Evolutionary conservation across 2,113 vertebrate genomes (phyloP).

Genomic region (Barnardius zonarius): DNA sequence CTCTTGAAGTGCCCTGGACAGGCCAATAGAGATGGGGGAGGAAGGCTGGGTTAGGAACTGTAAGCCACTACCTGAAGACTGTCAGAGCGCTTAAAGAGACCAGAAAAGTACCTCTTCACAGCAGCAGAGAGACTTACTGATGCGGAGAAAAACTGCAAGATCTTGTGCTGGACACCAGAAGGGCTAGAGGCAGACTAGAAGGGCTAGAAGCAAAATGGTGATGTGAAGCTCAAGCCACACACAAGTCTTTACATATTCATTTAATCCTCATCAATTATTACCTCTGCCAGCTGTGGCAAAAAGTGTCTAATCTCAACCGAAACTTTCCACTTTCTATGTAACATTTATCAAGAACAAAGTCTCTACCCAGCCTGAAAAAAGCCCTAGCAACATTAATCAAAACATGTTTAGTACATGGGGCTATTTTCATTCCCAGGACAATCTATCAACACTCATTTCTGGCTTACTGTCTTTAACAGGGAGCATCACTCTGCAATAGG

Average conservation of each 20-base stretch:
- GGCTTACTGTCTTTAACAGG: not conserved
- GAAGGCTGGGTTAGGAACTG: not conserved
- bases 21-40: not conserved
- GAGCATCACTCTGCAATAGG: not conserved
- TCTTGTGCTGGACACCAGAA: not conserved
- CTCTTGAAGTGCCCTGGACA: not conserved
- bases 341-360: not conserved
- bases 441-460: not conserved
- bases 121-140: not conserved
- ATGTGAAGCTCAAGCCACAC: not conserved
- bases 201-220: not conserved
- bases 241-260: not conserved
- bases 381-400: rapidly evolving
- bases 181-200: not conserved
- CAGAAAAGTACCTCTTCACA: not conserved
- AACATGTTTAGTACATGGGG: not conserved
- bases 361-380: not conserved
- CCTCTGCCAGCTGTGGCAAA: not conserved
- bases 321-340: not conserved
- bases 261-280: not conserved
- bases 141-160: not conserved
- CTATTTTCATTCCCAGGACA: not conserved
- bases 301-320: not conserved
- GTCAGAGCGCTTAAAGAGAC: not conserved
- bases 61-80: not conserved